Evolutionary conservation across 2,888 invertebrate genomes (phyloP).

Genomic region (Caenorhabditis afra): DNA sequence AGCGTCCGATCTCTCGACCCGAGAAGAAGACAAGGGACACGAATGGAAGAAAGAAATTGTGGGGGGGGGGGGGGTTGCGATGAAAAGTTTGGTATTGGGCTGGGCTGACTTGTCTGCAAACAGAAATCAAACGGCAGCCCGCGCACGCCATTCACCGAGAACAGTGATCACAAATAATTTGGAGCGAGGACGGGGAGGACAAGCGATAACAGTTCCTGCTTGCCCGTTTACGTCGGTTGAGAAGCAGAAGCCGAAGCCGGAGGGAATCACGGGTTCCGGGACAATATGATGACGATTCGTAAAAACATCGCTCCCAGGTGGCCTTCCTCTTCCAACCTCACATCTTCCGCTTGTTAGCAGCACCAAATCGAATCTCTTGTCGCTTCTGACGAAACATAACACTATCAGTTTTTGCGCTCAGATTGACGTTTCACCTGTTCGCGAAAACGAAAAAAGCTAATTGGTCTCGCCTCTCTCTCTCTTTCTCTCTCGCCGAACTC

Average conservation of each 20-base stretch:
- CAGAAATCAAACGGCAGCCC: not conserved
- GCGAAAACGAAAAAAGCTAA: not conserved
- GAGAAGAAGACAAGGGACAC: constrained; percentile 1
- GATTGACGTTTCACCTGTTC: constrained; percentile 10
- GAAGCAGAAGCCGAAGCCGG: no score
- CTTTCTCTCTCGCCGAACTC: not conserved
- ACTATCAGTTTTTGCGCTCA: not conserved
- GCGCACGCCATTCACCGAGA: constrained; percentile 4
- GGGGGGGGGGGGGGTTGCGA: not conserved
- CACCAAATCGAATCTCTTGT: not conserved
- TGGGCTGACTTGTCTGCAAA: constrained; percentile 23
- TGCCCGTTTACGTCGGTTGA: not conserved
- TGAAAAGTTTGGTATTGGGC: constrained; percentile 34
- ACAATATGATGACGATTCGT: no score
- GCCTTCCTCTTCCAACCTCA: not conserved
- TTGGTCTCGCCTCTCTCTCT: not conserved
- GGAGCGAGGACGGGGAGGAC: not conserved
- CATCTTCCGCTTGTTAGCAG: not conserved
- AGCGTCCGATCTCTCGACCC: constrained; percentile 36
- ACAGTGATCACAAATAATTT: not conserved
- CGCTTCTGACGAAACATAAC: not conserved
- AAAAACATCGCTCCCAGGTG: no score
- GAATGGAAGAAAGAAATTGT: no score
- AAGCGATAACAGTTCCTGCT: not conserved
- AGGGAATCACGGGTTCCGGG: no score